Percentiles rank a stretch among this genome's conserved stretches.
phyloP scores from a whole-genome alignment of 2,113 vertebrate genomes.

The Hydropotes inermis region DNA sequence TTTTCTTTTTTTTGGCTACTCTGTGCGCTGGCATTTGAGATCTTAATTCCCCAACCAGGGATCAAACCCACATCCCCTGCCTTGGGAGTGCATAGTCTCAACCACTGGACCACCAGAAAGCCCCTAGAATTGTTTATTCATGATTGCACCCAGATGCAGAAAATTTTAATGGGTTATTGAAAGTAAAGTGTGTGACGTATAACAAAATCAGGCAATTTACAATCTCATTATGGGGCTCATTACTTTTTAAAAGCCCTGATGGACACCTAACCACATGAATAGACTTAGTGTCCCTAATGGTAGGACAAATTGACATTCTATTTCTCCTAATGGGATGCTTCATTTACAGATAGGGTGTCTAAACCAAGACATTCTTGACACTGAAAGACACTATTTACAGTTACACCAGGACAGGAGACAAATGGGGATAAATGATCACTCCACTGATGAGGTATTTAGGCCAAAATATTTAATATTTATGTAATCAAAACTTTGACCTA shows the following conservation, averaged over 20 bases:
- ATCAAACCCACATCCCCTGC: neutral
- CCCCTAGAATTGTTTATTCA: neutral
- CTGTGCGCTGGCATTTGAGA: fast-evolving
- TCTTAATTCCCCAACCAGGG: neutral
- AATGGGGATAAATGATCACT: neutral
- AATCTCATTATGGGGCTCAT: neutral
- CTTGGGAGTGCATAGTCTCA: neutral
- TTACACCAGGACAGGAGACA: neutral
- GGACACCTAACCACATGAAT: neutral
- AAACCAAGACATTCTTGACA: neutral
- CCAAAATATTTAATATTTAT: neutral
- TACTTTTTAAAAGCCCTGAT: neutral
- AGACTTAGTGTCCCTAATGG: neutral
- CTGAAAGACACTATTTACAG: neutral
- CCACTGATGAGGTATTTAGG: neutral
- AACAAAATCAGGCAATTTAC: neutral
- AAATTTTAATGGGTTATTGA: neutral
- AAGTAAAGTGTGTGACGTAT: neutral
- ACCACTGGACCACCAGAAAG: neutral
- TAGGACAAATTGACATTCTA: neutral
- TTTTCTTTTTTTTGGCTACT: neutral
- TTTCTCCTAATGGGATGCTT: neutral
- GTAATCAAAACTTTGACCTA: neutral
- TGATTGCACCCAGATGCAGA: neutral
- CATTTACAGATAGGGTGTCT: neutral